phyloP scores from a whole-genome alignment of 2,888 invertebrate species.

The Caenorhabditis wallacei region DNA sequence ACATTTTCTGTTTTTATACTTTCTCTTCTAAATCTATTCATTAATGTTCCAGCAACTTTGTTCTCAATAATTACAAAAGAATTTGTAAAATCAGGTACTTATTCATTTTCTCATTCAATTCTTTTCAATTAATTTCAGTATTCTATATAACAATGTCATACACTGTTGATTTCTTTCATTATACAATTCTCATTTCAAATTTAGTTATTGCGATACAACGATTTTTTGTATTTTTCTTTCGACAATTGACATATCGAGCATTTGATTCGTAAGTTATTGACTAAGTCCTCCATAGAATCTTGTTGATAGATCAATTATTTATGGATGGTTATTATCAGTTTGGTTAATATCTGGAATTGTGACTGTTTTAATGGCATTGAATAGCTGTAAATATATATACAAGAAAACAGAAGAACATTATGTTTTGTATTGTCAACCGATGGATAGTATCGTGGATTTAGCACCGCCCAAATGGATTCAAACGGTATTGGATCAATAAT shows the following conservation, averaged over 20 bases:
- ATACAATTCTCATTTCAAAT: slow-evolving; percentile 50
- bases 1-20: slow-evolving; percentile 48
- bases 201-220: slow-evolving; percentile 55
- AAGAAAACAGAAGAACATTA: background rate
- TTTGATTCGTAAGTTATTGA: slow-evolving; percentile 18
- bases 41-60: slow-evolving; percentile 56
- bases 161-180: slow-evolving; percentile 46
- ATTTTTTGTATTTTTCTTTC: slow-evolving; percentile 54
- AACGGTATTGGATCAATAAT: background rate
- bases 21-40: slow-evolving; percentile 29
- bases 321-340: slow-evolving; percentile 20
- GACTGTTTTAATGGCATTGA: background rate
- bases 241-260: slow-evolving; percentile 21
- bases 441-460: background rate
- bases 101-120: accelerated
- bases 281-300: background rate
- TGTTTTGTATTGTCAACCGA: slow-evolving; percentile 15
- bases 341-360: background rate
- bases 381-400: slow-evolving; percentile 41
- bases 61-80: slow-evolving; percentile 37
- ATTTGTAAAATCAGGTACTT: slow-evolving; percentile 48
- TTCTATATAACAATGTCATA: slow-evolving; percentile 22
- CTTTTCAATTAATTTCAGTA: slow-evolving; percentile 8
- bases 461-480: slow-evolving; percentile 17
- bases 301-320: slow-evolving; percentile 30